Percentiles rank a stretch among this genome's conserved stretches.
phyloP scores from a whole-genome alignment of 2,888 invertebrate genomes.

The Eledona agricola region DNA sequence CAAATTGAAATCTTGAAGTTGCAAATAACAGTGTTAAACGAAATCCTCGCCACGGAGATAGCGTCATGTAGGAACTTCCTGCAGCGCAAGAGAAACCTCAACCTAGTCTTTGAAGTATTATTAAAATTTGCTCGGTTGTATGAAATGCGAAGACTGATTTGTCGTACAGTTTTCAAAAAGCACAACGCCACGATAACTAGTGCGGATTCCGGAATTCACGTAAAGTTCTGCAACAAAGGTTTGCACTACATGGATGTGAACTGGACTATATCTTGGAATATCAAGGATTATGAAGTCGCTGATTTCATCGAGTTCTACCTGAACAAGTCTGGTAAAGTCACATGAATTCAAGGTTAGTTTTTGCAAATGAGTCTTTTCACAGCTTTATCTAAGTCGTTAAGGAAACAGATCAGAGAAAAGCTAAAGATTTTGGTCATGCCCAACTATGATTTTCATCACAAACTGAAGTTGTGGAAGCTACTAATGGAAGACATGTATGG shows the following conservation, averaged over 20 bases:
- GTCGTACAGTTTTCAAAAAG: constrained; percentile 36
- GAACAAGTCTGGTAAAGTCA: constrained; percentile 39
- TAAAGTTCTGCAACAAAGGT: constrained; percentile 36
- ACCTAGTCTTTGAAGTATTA: constrained; percentile 36
- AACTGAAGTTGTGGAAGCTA: constrained; percentile 41
- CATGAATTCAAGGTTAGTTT: not conserved
- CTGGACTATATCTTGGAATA: constrained; percentile 40
- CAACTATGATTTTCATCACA: constrained; percentile 36
- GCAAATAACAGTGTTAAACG: constrained; percentile 34
- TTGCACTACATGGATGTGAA: constrained; percentile 30
- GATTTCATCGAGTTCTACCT: constrained; percentile 42
- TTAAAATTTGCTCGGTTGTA: constrained; percentile 38
- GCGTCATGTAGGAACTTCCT: constrained; percentile 37
- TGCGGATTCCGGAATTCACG: constrained; percentile 24
- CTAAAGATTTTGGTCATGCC: constrained; percentile 35
- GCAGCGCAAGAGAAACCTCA: constrained; percentile 40
- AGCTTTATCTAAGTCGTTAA: not conserved
- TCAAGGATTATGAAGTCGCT: constrained; percentile 38
- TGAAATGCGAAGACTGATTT: constrained; percentile 40
- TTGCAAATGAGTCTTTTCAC: too few species aligned
- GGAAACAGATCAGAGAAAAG: constrained; percentile 26
- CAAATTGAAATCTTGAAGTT: constrained; percentile 40
- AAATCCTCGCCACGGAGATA: constrained; percentile 35
- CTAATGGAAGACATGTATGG: constrained; percentile 36
- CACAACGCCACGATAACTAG: constrained; percentile 28